phyloP scores from a whole-genome alignment of 2,888 invertebrate genomes.

The Tridacna gigas region DNA sequence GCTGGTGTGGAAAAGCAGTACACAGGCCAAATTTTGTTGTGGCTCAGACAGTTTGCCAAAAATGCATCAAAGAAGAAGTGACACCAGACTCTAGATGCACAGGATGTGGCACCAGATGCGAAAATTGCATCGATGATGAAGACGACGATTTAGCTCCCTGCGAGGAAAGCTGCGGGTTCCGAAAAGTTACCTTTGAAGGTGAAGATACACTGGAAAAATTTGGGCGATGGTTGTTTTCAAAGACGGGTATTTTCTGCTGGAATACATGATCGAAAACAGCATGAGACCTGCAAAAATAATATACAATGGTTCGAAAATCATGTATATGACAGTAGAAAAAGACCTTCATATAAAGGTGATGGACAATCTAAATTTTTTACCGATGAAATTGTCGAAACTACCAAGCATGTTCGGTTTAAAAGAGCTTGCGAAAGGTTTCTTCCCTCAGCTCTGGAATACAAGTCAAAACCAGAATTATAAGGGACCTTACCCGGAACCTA shows the following conservation, averaged over 20 bases:
- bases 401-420: constrained; percentile 52
- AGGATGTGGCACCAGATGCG: constrained; percentile 44
- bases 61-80: constrained; percentile 31
- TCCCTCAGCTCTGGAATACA: constrained; percentile 48
- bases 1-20: constrained; percentile 46
- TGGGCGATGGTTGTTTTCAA: constrained; percentile 49
- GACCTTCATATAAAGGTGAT: no score
- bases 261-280: constrained; percentile 51
- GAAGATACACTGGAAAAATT: constrained; percentile 39
- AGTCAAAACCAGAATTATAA: constrained; percentile 53
- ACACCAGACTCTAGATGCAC: constrained; percentile 38
- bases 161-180: constrained; percentile 46
- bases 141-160: constrained; percentile 35
- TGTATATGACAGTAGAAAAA: no score
- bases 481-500: constrained; percentile 28
- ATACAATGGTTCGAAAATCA: no score
- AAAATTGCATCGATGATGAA: constrained; percentile 41
- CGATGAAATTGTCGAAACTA: constrained; percentile 50
- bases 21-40: constrained; percentile 52
- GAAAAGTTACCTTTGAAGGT: constrained; percentile 50
- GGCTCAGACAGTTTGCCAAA: constrained; percentile 40
- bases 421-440: constrained; percentile 31
- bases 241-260: constrained; percentile 34
- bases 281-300: constrained; percentile 53
- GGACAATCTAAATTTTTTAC: constrained; percentile 56